Evolutionary conservation across 2,888 invertebrate genomes (phyloP), one percentile per base, ranked within the genome.

Genomic region (Athrips mouffetella): DNA sequence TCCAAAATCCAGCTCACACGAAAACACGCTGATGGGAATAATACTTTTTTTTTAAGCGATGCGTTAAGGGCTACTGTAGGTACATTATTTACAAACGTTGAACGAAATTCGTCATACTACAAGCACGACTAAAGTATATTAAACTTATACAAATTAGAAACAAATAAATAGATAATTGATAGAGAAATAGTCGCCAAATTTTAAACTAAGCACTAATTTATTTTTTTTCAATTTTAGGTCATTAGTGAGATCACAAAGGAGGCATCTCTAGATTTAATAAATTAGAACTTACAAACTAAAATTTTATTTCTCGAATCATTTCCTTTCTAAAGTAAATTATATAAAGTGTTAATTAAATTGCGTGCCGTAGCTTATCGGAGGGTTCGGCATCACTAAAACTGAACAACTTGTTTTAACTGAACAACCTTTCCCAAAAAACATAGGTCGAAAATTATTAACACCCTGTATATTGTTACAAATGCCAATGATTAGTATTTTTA

Each of bases 201-300:
- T 15, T 30, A 29, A 33, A 21, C 31, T 42, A 30, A 30, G 8
- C 4, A 42, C 29, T 31, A 42, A 53, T 53, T 53, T 54, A 51
- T 47, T 51, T 45, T 45, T 50, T 53, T 23, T 33, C 53, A 51
- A 57, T 44, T 42, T 44, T 31, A 44, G 44, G 44, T 44, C 44
- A 31, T 29, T 37, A 31, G 20, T 70, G 69, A 70, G 70, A 70
- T 70, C 70, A 67, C 50, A 29, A 48, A 21, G 1, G 63, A 60
- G 64, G 62, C 56, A 65, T 59, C 62, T 56, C 57, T 48, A 53
- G 59, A 29, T 4, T 31, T 40, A 41, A 29, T 29, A 18, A 41
- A 39, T 47, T 47, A 11, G 16, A 30, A 0, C 21, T 23, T 45
- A 45, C 39, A n/a, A 11, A 20, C 31, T 30, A 45, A 31, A n/a